Conservation (phyloP, 2,797 vertebrate genomes). For the Lithobates sylvaticus region DNA sequence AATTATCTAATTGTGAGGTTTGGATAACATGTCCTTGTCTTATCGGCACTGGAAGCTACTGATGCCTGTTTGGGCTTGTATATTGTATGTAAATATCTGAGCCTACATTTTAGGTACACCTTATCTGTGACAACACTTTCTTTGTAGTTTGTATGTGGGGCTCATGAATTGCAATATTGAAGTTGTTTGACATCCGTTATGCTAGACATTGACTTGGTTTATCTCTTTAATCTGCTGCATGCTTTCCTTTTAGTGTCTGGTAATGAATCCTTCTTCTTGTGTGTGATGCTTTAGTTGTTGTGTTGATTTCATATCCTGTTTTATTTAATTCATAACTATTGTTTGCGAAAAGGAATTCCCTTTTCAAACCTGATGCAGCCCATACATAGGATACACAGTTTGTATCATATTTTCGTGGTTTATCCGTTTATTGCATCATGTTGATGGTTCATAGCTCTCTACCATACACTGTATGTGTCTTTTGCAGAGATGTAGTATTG, state of each 20-base stretch:
- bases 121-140: background rate
- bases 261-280: conserved; percentile 53
- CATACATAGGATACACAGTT: too few relatives aligned
- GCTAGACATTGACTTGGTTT: conserved; percentile 30
- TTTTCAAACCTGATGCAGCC: too few relatives aligned
- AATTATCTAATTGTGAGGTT: background rate
- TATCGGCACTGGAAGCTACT: background rate
- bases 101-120: background rate
- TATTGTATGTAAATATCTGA: background rate
- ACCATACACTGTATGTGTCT: too few relatives aligned
- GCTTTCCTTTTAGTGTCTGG: conserved; percentile 56
- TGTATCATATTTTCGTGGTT: too few relatives aligned
- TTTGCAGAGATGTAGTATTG: too few relatives aligned
- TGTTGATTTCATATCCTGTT: background rate
- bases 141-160: background rate
- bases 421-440: too few relatives aligned
- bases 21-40: background rate
- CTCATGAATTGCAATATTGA: background rate
- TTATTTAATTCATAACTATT: background rate
- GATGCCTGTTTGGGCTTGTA: background rate
- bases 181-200: background rate
- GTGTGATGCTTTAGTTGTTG: conserved; percentile 16
- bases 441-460: too few relatives aligned
- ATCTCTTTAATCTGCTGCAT: conserved; percentile 46
- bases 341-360: too few relatives aligned